These are phyloP conservation scores for Penaeus chinensis DNA, from an alignment of 1,140 invertebrate genomes.

Conservation along the genomic window DNA sequence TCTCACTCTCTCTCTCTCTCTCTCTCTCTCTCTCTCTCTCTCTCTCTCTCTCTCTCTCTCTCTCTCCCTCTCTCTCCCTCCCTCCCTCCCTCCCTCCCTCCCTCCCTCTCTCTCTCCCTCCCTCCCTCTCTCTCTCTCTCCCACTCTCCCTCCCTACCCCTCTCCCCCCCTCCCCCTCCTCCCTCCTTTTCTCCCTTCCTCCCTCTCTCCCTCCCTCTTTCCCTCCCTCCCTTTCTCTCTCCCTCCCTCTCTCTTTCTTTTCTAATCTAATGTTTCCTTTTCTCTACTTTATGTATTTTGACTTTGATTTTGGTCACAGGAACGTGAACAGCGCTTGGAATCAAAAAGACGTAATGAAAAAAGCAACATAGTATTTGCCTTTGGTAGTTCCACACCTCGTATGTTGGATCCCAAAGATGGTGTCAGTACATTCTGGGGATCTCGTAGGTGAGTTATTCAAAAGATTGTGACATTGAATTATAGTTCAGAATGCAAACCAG, in stretches of 20 bases:
- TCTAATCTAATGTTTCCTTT: not conserved
- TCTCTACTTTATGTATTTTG: not conserved
- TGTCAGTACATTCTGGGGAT: slow-evolving; percentile 61
- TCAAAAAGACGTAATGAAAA: slow-evolving; percentile 78
- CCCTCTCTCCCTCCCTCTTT: not conserved
- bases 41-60: too few relatives aligned
- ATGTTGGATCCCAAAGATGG: slow-evolving; percentile 84
- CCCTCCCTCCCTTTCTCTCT: not conserved
- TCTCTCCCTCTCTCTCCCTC: too few relatives aligned
- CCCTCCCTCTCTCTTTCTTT: not conserved
- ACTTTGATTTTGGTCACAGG: slow-evolving; percentile 67
- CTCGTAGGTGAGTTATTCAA: slow-evolving; percentile 54
- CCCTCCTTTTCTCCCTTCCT: too few relatives aligned
- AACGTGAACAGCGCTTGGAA: slow-evolving; percentile 85
- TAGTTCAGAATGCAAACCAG: not conserved
- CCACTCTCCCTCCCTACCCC: too few relatives aligned
- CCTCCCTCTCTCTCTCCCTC: too few relatives aligned
- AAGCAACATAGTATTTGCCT: slow-evolving; percentile 81
- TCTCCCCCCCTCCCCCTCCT: too few relatives aligned
- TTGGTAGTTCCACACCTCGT: slow-evolving; percentile 88
- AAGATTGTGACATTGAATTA: too few relatives aligned
- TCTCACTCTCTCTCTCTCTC: not conserved
- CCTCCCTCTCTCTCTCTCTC: too few relatives aligned
- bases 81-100: too few relatives aligned
- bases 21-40: too few relatives aligned